Base-by-base conservation (phyloP, 2,888 invertebrate species). In the Orgyia antiqua region DNA sequence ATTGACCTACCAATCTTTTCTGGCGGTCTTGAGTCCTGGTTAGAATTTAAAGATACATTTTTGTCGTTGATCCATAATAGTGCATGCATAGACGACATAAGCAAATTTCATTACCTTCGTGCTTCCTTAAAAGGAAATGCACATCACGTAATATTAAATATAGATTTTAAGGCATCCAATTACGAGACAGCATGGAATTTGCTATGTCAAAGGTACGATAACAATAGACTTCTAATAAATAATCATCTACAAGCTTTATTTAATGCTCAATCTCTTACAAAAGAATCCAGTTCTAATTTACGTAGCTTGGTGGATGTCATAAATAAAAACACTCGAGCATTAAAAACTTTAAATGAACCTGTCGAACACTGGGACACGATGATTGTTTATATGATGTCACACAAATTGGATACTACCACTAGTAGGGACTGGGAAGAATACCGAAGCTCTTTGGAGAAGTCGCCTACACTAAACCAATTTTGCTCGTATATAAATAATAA, bases 251-350 rank as follows among this genome's bases (percentile, higher is more conserved):
- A 29, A 13, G 29, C 24, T 17, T 29, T 24, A 18, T 29, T 24
- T 20, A 17, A 29, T 17, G n/a, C 24, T 2, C 3, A 24, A 11
- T 10, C 29, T 4, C 7, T 24, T 3, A 2, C 10, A 7, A 10
- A 6, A 2, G 29, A 29, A 18, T 24, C 21, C 9, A 24, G 24
- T 12, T 5, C 3, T 4, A 2, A 4, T 15, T 29, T 29, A 9
- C 29, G 29, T 3, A 11, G 10, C 13, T 25, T 37, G 8, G 23
- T 27, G 9, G 37, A 33, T 19, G 27, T 13, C 8, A 27, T 24
- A 5, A 27, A 27, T 13, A 37, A 33, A 20, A 29, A 33, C 23
- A n/a, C n/a, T n/a, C n/a, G n/a, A n/a, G n/a, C n/a, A n/a, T n/a
- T n/a, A n/a, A n/a, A n/a, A n/a, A n/a, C n/a, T n/a, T n/a, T n/a